Evolutionary conservation across 2,888 invertebrate genomes (phyloP).

Genomic region (Agriopis aurantiaria): DNA sequence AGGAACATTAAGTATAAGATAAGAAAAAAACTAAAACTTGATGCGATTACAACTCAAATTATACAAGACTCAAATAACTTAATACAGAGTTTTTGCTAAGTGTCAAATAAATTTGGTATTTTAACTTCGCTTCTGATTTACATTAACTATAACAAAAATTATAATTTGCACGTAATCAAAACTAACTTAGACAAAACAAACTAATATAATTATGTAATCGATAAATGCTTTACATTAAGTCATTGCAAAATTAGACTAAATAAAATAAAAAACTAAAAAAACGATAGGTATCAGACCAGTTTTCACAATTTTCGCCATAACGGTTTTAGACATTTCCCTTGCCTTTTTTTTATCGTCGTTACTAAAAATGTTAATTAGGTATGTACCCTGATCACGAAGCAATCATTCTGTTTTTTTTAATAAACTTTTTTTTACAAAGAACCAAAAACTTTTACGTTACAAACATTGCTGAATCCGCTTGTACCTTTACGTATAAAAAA

Average conservation of each 20-base stretch:
- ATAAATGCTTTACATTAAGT: slow-evolving; percentile 64
- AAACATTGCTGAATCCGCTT: background rate
- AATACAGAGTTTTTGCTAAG: slow-evolving; percentile 22
- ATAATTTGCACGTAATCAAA: slow-evolving; percentile 13
- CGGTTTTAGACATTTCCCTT: too few species aligned
- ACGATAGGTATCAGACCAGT: slow-evolving; percentile 26
- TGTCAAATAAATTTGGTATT: slow-evolving; percentile 22
- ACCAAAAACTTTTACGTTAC: background rate
- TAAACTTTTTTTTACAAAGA: background rate
- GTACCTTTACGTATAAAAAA: background rate
- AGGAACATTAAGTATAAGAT: slow-evolving; percentile 62
- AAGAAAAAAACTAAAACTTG: slow-evolving; percentile 26
- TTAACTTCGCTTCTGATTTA: background rate
- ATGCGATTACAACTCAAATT: slow-evolving; percentile 27
- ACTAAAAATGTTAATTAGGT: too few species aligned
- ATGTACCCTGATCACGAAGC: slow-evolving; percentile 36
- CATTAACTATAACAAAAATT: background rate
- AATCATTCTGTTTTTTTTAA: background rate
- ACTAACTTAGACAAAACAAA: slow-evolving; percentile 14
- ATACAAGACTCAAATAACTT: slow-evolving; percentile 19
- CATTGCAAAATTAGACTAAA: slow-evolving; percentile 38
- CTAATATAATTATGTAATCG: slow-evolving; percentile 35
- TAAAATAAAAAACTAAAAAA: slow-evolving; percentile 25
- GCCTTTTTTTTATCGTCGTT: too few species aligned
- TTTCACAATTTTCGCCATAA: too few species aligned